phyloP scores from a whole-genome alignment of 2,113 vertebrate species.

The Stegostoma tigrinum region DNA sequence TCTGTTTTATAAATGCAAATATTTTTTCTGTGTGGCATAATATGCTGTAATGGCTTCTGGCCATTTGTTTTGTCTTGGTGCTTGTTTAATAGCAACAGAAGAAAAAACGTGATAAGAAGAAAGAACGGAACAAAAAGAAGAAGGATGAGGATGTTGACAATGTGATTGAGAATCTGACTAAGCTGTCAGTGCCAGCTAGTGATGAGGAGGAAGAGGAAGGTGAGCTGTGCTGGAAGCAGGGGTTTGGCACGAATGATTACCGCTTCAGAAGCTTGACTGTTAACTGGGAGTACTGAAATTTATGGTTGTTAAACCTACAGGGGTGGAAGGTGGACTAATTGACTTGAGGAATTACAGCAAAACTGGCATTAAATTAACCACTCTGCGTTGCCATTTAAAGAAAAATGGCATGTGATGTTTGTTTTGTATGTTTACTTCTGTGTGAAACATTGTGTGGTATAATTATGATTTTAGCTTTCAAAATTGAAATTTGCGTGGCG shows the following conservation, averaged over 20 bases:
- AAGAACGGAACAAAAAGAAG: conserved; percentile 60
- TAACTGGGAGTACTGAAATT: not conserved
- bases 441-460: not conserved
- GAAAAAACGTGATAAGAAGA: conserved; percentile 69
- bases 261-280: not conserved
- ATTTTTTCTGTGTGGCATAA: not conserved
- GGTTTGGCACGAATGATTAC: not conserved
- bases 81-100: conserved; percentile 55
- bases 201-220: conserved; percentile 58
- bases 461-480: not conserved
- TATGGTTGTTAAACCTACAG: not conserved
- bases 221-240: not conserved
- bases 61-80: not conserved
- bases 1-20: not conserved
- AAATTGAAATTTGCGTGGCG: not conserved
- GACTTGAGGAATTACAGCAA: not conserved
- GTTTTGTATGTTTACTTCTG: not conserved
- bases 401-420: not conserved
- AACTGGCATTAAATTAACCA: not conserved
- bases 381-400: not conserved
- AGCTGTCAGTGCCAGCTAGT: conserved; percentile 68
- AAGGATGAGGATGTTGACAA: conserved; percentile 58
- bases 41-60: not conserved
- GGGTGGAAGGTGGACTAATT: not conserved
- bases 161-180: conserved; percentile 67